phyloP scores from a whole-genome alignment of 1,140 invertebrate species.

The Leguminivora glycinivorella region DNA sequence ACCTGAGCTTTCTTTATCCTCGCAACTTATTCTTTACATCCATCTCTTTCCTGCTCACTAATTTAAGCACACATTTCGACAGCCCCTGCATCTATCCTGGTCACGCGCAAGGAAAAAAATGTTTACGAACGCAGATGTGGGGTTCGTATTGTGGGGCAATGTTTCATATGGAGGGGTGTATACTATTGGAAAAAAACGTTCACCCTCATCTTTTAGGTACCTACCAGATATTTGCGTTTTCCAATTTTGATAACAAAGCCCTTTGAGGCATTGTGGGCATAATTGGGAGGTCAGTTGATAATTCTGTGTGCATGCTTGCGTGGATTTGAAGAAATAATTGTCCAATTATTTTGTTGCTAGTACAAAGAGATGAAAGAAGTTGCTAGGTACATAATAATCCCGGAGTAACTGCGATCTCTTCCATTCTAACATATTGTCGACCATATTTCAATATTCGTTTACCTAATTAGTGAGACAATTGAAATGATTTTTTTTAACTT shows the following conservation, averaged over 20 bases:
- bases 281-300: conserved; percentile 22
- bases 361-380: not conserved
- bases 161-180: conserved; percentile 74
- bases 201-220: conserved; percentile 72
- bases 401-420: not conserved
- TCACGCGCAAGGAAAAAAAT: conserved; percentile 71
- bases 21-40: conserved; percentile 69
- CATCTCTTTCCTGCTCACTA: conserved; percentile 55
- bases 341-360: not conserved
- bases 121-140: conserved; percentile 65
- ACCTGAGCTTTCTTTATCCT: conserved; percentile 77
- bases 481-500: too few species aligned
- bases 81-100: conserved; percentile 41
- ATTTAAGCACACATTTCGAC: conserved; percentile 38
- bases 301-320: not conserved
- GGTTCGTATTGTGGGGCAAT: conserved; percentile 71
- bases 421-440: too few species aligned
- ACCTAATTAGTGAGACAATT: too few species aligned
- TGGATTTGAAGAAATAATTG: conserved; percentile 9
- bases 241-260: conserved; percentile 76
- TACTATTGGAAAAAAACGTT: conserved; percentile 74
- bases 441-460: too few species aligned
- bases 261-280: conserved; percentile 35
- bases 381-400: not conserved
- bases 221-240: conserved; percentile 68